Base-by-base conservation (phyloP, 2,113 vertebrate genomes). In the Manacus vitellinus region DNA sequence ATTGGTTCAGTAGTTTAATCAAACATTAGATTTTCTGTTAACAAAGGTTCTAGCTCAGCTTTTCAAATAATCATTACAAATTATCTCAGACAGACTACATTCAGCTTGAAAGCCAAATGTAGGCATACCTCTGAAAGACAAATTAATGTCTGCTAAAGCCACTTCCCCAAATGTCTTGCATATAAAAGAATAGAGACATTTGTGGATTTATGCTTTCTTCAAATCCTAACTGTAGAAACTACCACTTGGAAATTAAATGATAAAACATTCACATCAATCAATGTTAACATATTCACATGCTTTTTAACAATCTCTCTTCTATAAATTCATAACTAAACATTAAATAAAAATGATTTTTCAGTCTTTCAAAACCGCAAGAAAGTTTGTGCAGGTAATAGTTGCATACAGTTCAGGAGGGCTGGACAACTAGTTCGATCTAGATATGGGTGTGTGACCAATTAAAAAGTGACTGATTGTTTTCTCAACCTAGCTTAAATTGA, bases 391-490 rank as follows among this genome's bases (percentile, higher is more conserved):
- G 41, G 23, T 43, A 49, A 56, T 70, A 12, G 46, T 19, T 70
- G 30, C 44, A 52, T 13, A 58, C 28, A 88, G 27, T 61, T 83
- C 31, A 95, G 39, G 46, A 85, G 4, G 39, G 44, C 52, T 71
- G 35, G 37, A 95, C 55, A 80, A 47, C 14, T 62, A 73, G 39
- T 16, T 12, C 61, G 49, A 95, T 39, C n/a, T 70, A 76, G 27
- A 19, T 33, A 52, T 47, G 44, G 67, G 81, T 41, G 82, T 61
- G n/a, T 30, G 47, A 90, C 27, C 93, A 81, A 94, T 89, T 95
- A 90, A 94, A 93, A 97, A 95, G 94, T 92, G 80, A 96, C 90
- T 76, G 55, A 87, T 49, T 37, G n/a, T 43, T 93, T 96, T 96
- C 67, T 79, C 70, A 73, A 28, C 61, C 54, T 92, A 72, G 22